Evolutionary conservation across 2,888 invertebrate species (phyloP).

Genomic region (Pyrgus malvae): DNA sequence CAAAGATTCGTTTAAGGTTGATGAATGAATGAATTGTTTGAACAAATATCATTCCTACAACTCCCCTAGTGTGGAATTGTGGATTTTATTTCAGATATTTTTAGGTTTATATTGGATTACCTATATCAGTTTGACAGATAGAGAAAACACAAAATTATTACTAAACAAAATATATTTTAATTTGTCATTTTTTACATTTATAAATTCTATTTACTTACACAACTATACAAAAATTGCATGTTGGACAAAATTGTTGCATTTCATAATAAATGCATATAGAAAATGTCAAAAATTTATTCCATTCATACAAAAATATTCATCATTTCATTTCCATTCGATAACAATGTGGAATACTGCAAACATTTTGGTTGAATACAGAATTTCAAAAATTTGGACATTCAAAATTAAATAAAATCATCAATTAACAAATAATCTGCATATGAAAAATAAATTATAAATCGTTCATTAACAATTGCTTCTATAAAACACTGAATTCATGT

Average conservation of each 20-base stretch:
- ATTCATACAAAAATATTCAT: conserved; percentile 18
- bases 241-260: too few relatives aligned
- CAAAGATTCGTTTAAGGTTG: too few relatives aligned
- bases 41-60: too few relatives aligned
- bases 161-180: neutral
- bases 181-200: neutral
- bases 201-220: neutral
- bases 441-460: neutral
- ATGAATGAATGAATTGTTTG: too few relatives aligned
- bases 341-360: conserved; percentile 5
- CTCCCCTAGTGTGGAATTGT: too few relatives aligned
- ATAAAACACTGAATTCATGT: too few relatives aligned
- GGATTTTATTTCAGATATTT: too few relatives aligned
- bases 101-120: too few relatives aligned
- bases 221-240: neutral
- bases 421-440: neutral
- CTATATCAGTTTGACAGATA: neutral
- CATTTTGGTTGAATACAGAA: neutral
- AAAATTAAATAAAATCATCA: neutral
- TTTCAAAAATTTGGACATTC: conserved; percentile 6
- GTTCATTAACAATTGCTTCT: too few relatives aligned
- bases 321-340: conserved; percentile 5
- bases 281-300: conserved; percentile 1
- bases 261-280: neutral
- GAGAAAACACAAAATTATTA: neutral